Conservation (phyloP, 2,888 invertebrate genomes). For the Drosophila kanekoi region DNA sequence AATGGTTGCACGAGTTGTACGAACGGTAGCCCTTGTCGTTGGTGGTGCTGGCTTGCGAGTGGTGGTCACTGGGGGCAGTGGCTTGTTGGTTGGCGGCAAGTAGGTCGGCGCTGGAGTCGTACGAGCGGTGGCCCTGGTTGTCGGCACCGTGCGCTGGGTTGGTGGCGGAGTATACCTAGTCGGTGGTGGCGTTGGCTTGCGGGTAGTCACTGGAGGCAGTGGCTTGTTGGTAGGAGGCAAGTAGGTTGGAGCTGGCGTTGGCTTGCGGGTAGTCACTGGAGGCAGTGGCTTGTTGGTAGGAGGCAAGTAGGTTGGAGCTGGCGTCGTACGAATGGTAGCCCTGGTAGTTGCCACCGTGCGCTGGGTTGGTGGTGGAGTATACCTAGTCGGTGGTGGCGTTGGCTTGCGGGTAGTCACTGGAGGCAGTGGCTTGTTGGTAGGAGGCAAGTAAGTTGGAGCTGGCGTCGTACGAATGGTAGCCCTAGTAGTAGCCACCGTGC, state of each 20-base stretch:
- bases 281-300: slow-evolving; percentile 50
- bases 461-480: slow-evolving; percentile 21
- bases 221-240: slow-evolving; percentile 58
- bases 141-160: slow-evolving; percentile 24
- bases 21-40: slow-evolving; percentile 42
- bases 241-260: slow-evolving; percentile 30
- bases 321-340: slow-evolving; percentile 18
- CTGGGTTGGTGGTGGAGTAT: not conserved
- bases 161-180: slow-evolving; percentile 17
- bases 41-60: slow-evolving; percentile 45
- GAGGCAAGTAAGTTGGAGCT: slow-evolving; percentile 49
- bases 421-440: slow-evolving; percentile 44
- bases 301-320: slow-evolving; percentile 56
- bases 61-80: slow-evolving; percentile 51
- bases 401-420: slow-evolving; percentile 46
- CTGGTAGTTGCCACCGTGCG: slow-evolving; percentile 27
- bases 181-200: slow-evolving; percentile 33
- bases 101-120: slow-evolving; percentile 47
- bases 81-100: slow-evolving; percentile 57
- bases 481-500: slow-evolving; percentile 1
- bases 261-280: slow-evolving; percentile 50
- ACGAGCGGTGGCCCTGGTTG: slow-evolving; percentile 9
- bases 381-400: slow-evolving; percentile 40
- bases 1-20: slow-evolving; percentile 27
- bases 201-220: slow-evolving; percentile 51